Percentiles rank a stretch among this genome's conserved stretches.
phyloP scores from a whole-genome alignment of 2,113 vertebrate species.

The Callopanchax toddi region DNA sequence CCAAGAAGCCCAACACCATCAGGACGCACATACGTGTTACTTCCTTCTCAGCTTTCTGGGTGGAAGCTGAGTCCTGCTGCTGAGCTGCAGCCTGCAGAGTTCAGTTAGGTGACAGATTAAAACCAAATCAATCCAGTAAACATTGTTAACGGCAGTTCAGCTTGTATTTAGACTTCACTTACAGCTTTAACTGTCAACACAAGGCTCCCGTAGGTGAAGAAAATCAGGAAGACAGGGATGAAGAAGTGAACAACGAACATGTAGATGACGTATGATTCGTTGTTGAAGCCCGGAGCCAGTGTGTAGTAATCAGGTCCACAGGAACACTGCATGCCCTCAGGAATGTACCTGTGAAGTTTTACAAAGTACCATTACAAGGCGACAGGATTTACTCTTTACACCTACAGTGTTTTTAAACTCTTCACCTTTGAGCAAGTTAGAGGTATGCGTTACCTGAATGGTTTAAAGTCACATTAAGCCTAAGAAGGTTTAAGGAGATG shows the following conservation, averaged over 20 bases:
- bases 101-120: neutral
- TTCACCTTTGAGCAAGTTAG: neutral
- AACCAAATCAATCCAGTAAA: neutral
- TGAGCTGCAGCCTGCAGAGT: conserved; percentile 66
- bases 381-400: neutral
- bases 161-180: conserved; percentile 7
- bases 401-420: neutral
- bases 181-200: conserved; percentile 84
- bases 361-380: neutral
- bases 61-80: conserved; percentile 83
- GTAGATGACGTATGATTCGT: conserved; percentile 81
- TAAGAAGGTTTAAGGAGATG: neutral
- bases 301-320: conserved; percentile 83
- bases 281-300: conserved; percentile 79
- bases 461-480: neutral
- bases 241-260: conserved; percentile 79
- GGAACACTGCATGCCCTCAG: conserved; percentile 82
- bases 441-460: neutral
- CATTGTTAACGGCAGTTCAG: neutral
- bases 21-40: conserved; percentile 84
- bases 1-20: conserved; percentile 81
- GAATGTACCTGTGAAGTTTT: conserved; percentile 72
- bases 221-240: conserved; percentile 74
- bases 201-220: conserved; percentile 82
- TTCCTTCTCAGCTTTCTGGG: conserved; percentile 84